Base-by-base conservation (phyloP, 1,140 invertebrate genomes). In the Panulirus ornatus region DNA sequence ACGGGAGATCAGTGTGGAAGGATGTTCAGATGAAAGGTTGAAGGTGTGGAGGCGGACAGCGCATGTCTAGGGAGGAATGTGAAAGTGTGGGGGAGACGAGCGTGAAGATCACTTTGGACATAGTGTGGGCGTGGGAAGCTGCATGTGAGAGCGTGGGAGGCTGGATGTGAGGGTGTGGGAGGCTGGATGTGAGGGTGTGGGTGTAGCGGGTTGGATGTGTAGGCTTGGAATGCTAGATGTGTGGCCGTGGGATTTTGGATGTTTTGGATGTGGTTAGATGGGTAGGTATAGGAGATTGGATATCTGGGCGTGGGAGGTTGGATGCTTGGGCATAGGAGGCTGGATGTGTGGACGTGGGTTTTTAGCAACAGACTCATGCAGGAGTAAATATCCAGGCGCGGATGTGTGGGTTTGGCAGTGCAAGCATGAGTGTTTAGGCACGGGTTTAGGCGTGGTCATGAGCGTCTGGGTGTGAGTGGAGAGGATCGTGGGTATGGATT, bases 141-240 rank as follows among this genome's bases (percentile, higher is more conserved):
- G 6, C 34, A 42, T 11, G 38, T n/a, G 73, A 19, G 38, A 16
- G 73, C 36, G 73, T 76, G 27, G 40, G 73, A 5, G 19, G 9
- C 8, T n/a, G 8, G 73, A 38, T 76, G 44, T 76, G 38, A 9
- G 42, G 44, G 73, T 76, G 73, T 76, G 73, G 27, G 70, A 38
- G 22, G 66, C 9, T n/a, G 66, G 66, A 34, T n/a, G n/a, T n/a
- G 66, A 34, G 66, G 9, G 66, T 70, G 66, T 22, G 63, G 63
- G 63, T 5, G 30, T n/a, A 30, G 22, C 5, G 63, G 3, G 63
- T n/a, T 5, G 63, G 22, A n/a, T n/a, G n/a, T n/a, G n/a, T n/a
- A n/a, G n/a, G n/a, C n/a, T n/a, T n/a, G n/a, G n/a, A n/a, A n/a
- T n/a, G n/a, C n/a, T n/a, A n/a, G n/a, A n/a, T n/a, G n/a, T n/a